Evolutionary conservation across 2,888 invertebrate genomes (phyloP).

Genomic region (Thymelicus sylvestris): DNA sequence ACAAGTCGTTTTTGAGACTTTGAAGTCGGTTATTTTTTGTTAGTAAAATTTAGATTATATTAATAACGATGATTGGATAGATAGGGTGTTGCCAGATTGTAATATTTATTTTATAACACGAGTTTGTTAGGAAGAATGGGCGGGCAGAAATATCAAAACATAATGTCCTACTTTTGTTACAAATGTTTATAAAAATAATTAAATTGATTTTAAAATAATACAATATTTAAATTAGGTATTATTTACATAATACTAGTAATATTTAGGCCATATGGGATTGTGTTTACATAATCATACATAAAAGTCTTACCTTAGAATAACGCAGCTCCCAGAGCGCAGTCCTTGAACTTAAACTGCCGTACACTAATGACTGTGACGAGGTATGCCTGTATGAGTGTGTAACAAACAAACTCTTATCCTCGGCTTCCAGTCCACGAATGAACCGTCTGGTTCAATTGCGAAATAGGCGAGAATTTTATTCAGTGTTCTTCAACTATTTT

Average conservation of each 20-base stretch:
- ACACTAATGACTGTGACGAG: constrained; percentile 51
- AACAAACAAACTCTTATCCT: constrained; percentile 48
- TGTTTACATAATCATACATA: not conserved
- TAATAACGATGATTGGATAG: not conserved
- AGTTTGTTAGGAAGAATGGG: too few species aligned
- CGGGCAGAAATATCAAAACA: not conserved
- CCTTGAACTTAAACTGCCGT: constrained; percentile 73
- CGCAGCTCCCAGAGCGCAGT: constrained; percentile 51
- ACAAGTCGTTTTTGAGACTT: too few species aligned
- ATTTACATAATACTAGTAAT: too few species aligned
- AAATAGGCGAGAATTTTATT: constrained; percentile 69
- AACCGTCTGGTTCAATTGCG: constrained; percentile 55
- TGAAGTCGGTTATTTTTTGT: too few species aligned
- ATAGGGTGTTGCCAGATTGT: not conserved
- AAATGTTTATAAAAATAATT: not conserved
- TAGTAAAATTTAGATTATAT: too few species aligned
- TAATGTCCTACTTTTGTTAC: not conserved
- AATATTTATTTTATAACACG: not conserved
- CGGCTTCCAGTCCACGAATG: constrained; percentile 68
- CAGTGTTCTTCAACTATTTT: constrained; percentile 70
- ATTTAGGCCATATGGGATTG: not conserved
- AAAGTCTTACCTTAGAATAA: constrained; percentile 58
- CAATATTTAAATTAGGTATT: too few species aligned
- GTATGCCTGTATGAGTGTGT: constrained; percentile 41
- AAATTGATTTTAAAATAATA: not conserved